Evolutionary conservation across 2,888 invertebrate species (phyloP).

Genomic region (Oxystoma pomonae): DNA sequence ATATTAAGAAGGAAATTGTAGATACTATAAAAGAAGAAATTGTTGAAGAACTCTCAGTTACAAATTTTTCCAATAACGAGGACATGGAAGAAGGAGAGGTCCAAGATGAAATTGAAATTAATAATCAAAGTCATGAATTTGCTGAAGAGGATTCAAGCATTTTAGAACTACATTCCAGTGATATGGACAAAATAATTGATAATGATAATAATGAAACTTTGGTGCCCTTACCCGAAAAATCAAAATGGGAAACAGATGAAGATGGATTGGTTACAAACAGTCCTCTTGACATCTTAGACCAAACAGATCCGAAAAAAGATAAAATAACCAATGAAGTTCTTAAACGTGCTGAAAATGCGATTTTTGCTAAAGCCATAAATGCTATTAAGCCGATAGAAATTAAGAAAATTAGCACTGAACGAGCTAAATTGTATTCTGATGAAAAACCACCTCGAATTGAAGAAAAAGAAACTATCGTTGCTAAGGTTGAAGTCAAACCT

Average conservation of each 20-base stretch:
- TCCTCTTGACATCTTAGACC: constrained; percentile 28
- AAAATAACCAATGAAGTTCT: constrained; percentile 84
- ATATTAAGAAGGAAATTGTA: not conserved
- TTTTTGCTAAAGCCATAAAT: constrained; percentile 84
- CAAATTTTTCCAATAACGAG: constrained; percentile 7
- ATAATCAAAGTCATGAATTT: constrained; percentile 39
- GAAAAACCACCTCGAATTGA: constrained; percentile 32
- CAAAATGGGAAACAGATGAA: constrained; percentile 88
- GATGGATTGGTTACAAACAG: constrained; percentile 43
- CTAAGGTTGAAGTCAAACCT: constrained; percentile 7
- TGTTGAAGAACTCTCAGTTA: constrained; percentile 10
- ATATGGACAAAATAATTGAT: constrained; percentile 51
- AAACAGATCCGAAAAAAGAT: constrained; percentile 46
- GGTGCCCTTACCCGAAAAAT: constrained; percentile 72
- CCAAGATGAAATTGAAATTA: constrained; percentile 27
- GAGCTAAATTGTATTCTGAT: constrained; percentile 62
- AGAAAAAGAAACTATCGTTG: constrained; percentile 18
- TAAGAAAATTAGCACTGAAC: constrained; percentile 66
- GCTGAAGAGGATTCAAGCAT: constrained; percentile 52
- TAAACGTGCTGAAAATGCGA: constrained; percentile 87
- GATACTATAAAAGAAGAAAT: not conserved
- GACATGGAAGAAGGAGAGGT: constrained; percentile 30
- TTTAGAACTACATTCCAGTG: constrained; percentile 55
- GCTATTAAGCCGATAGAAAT: constrained; percentile 71
- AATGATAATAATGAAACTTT: constrained; percentile 59